Base-by-base conservation (phyloP, 1,140 invertebrate species). In the Nephotettix cincticeps region DNA sequence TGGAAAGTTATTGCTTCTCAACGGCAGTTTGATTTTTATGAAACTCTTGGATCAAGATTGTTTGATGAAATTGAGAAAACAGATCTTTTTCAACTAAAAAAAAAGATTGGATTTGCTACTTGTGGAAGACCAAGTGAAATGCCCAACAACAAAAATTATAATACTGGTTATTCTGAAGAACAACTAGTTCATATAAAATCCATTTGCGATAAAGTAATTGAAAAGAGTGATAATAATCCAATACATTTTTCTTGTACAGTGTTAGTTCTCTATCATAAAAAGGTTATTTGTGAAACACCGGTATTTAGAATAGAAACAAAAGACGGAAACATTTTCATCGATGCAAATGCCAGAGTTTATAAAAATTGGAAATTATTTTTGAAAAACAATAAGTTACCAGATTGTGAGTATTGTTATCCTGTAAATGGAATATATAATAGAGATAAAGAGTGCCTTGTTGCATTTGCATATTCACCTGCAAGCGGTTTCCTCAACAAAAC, bases 71-170 rank as follows among this genome's bases (percentile, higher is more conserved):
- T 67, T 21, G 30, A 67, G 1, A 67, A 67, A 45, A 45, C 17
- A 19, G 28, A 67, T 25, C 40, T 43, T n/a, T 67, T 67, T 25
- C 27, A 45, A 6, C 36, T 67, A 9, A 67, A 67, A 30, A 67
- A 43, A 67, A 67, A 67, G 27, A 17, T 67, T 43, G 64, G 64
- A 45, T 67, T 43, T 67, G 64, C 64, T 17, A 27, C n/a, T 14
- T 67, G 64, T 43, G 64, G 64, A n/a, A 67, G 25, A 27, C 64
- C 64, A 25, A 25, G 23, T 1, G 64, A 67, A 27, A 13, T 67
- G 23, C 64, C 64, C n/a, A 25, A 19, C 17, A n/a, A 1, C 25
- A 67, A 19, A 43, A 67, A 67, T 30, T 67, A 67, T 21, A 43
- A 67, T 25, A 67, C 32, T 1, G 64, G 64, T 21, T 67, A 67